These are phyloP conservation scores for Adelognathus sp. DNA, from an alignment of 2,888 invertebrate species.

Conservation along the genomic window DNA sequence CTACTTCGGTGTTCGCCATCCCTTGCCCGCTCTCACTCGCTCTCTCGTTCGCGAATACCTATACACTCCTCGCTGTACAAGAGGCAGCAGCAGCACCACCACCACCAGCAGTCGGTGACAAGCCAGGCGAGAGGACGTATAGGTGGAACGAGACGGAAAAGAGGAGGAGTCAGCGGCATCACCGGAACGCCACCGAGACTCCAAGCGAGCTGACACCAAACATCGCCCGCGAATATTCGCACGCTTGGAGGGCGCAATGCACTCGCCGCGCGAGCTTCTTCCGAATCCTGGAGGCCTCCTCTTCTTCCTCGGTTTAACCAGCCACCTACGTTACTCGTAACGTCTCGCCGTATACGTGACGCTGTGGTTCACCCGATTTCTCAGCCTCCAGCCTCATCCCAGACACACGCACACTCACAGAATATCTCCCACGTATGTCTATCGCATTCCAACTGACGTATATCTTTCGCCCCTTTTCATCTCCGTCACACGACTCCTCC, in stretches of 20 bases:
- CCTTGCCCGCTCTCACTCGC: not conserved
- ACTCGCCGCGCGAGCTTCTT: conserved; percentile 8
- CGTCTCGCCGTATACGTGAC: conserved; percentile 40
- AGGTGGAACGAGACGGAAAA: not conserved
- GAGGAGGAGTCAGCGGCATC: conserved; percentile 20
- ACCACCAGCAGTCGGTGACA: conserved; percentile 36
- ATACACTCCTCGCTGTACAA: conserved; percentile 31
- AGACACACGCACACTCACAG: too few relatives aligned
- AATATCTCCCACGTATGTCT: not conserved
- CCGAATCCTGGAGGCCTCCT: conserved; percentile 1
- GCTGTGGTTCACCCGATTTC: conserved; percentile 39
- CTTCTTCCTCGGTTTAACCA: conserved; percentile 43
- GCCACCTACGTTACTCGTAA: conserved; percentile 20
- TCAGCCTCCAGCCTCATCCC: conserved; percentile 13
- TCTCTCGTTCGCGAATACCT: conserved; percentile 1
- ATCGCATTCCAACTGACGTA: not conserved
- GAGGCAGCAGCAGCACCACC: conserved; percentile 34
- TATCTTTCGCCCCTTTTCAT: not conserved
- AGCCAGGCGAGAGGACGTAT: conserved; percentile 34
- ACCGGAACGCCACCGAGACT: not conserved
- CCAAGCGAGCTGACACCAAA: conserved; percentile 14
- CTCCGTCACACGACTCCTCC: not conserved
- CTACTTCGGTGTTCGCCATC: conserved; percentile 22
- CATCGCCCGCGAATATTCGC: conserved; percentile 25
- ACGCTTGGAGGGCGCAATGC: conserved; percentile 14